These are phyloP conservation scores for crab-eating macaque (Macaca fascicularis) DNA, from an alignment of 2,113 vertebrate species.

Conservation along the genomic window DNA sequence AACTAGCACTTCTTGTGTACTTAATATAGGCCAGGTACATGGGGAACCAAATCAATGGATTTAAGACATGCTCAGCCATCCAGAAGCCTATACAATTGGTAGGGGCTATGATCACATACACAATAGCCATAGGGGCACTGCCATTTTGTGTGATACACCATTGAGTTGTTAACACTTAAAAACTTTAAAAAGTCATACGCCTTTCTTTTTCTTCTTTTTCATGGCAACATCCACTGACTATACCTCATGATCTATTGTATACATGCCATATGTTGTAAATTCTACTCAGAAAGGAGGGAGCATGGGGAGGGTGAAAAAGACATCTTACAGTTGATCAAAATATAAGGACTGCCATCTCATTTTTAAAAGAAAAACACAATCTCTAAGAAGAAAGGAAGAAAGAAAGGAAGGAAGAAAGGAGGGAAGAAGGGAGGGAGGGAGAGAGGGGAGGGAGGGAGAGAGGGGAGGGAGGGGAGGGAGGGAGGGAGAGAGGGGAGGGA, in stretches of 20 bases:
- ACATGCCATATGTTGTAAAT: background rate
- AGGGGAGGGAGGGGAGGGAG: fast-evolving
- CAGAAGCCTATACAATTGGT: background rate
- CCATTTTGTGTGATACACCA: background rate
- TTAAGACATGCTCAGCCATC: background rate
- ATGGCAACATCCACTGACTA: background rate
- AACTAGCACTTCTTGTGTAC: background rate
- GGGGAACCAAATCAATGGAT: background rate
- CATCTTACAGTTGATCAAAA: background rate
- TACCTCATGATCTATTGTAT: background rate
- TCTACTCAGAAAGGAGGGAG: background rate
- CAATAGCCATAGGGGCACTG: background rate
- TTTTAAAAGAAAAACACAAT: background rate
- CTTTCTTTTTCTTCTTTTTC: background rate
- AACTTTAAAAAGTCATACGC: background rate
- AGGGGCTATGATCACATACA: background rate
- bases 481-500: background rate
- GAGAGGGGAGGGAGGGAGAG: background rate
- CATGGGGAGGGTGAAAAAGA: background rate
- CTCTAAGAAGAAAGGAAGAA: background rate
- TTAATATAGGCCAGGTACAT: background rate
- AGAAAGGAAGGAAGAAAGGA: background rate
- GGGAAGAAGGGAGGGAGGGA: no score
- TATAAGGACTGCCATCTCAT: background rate
- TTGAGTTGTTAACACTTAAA: background rate